phyloP scores from a whole-genome alignment of 2,797 vertebrate species.

The Leucoraja ocellata region DNA sequence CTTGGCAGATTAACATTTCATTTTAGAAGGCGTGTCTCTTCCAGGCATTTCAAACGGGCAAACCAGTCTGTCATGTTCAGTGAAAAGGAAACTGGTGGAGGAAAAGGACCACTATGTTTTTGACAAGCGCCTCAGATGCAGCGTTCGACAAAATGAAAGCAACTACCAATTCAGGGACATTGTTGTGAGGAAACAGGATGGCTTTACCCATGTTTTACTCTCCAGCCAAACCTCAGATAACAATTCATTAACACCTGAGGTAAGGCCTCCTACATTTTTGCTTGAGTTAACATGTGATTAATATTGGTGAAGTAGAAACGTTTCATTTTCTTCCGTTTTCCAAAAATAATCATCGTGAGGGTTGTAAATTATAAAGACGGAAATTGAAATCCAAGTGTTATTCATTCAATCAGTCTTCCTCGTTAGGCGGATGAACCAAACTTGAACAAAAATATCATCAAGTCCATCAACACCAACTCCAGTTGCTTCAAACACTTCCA shows the following conservation, averaged over 20 bases:
- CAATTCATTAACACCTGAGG: conserved; percentile 93
- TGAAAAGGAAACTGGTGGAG: conserved; percentile 82
- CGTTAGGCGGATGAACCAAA: background rate
- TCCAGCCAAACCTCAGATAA: conserved; percentile 96
- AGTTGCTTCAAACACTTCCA: background rate
- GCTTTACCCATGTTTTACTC: conserved; percentile 90
- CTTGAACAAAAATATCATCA: background rate
- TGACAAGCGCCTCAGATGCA: conserved; percentile 93
- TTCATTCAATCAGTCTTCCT: background rate
- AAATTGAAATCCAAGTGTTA: background rate
- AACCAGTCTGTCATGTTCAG: conserved; percentile 73
- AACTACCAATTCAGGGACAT: conserved; percentile 94
- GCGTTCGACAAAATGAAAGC: conserved; percentile 87
- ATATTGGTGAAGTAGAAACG: background rate
- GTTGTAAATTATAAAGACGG: too few relatives aligned
- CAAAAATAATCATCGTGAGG: background rate
- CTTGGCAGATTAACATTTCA: background rate
- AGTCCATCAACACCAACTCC: background rate
- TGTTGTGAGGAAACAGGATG: conserved; percentile 91
- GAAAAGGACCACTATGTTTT: conserved; percentile 81
- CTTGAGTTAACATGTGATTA: background rate
- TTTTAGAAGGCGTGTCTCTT: conserved; percentile 9
- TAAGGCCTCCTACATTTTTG: conserved; percentile 51
- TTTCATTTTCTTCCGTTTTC: background rate
- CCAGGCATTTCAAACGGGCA: conserved; percentile 64